Base-by-base conservation (phyloP, 2,797 vertebrate species). In the Melanotaenia maccullochi region DNA sequence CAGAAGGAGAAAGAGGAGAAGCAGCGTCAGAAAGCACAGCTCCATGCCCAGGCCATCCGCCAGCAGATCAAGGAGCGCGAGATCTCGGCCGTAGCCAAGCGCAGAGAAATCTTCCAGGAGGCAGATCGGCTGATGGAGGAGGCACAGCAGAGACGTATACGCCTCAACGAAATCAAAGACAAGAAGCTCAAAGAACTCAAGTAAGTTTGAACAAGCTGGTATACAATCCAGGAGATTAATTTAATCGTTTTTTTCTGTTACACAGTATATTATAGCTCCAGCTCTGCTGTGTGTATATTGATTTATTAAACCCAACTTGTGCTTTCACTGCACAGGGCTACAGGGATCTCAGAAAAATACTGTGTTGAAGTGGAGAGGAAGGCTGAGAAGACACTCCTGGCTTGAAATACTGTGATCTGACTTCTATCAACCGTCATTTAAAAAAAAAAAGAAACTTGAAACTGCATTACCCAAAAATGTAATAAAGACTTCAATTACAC, bases 151-250 rank as follows among this genome's bases (percentile, higher is more conserved):
- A 94, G 93, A 32, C 92, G 88, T 0, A 69, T 89, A 38, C 92
- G 83, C 56, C 93, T 99, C 0, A 52, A 92, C 0, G 92, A 93
- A 22, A 89, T 97, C 79, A 96, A 96, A 83, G 87, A 90, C 67
- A 96, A 93, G 83, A 97, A 97, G 83, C 83, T 99, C 0, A 90
- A 86, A 54, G 96, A 98, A 77, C 94, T 99, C 38, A 96, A 93
- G 97, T 98, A 65, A 86, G 93, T 75, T 12, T 13, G 5, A 12
- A 0, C 3, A 1, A 11, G 28, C 51, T 20, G 1, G 36, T 1
- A 14, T n/a, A 25, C 4, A 2, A 2, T 4, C 20, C 0, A 16
- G 24, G 4, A 25, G n/a, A 30, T 11, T 32, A n/a, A 47, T 30
- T 6, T 16, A 1, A 5, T 12, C 18, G 1, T 52, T 5, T 8